Evolutionary conservation across 2,888 invertebrate species (phyloP).

Genomic region (Junonia oenone): DNA sequence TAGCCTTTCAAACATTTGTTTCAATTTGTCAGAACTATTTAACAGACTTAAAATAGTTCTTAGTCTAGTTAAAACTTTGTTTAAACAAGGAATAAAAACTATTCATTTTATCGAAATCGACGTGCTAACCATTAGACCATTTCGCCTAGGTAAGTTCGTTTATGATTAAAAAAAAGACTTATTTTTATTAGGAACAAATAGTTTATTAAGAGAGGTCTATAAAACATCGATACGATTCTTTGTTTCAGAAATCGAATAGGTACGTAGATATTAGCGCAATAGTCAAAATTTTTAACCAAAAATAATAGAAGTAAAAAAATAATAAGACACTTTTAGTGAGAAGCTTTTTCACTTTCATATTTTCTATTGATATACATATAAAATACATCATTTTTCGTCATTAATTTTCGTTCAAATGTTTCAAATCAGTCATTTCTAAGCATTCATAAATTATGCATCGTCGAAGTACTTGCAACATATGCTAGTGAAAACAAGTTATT

Average conservation of each 20-base stretch:
- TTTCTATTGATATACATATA: background rate
- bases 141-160: no score
- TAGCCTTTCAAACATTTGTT: conserved; percentile 5
- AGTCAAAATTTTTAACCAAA: no score
- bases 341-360: background rate
- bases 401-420: background rate
- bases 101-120: background rate
- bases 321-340: no score
- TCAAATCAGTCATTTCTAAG: background rate
- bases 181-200: no score
- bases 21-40: conserved; percentile 4
- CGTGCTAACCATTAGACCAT: no score
- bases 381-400: background rate
- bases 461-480: no score
- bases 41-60: background rate
- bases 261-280: no score
- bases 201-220: no score
- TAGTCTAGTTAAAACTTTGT: background rate
- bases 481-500: background rate
- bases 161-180: no score
- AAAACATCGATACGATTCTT: no score
- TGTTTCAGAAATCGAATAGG: no score
- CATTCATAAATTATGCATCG: background rate
- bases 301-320: no score
- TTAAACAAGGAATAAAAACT: background rate